Percentiles rank a stretch among this genome's conserved stretches.
Conservation (phyloP, 2,113 vertebrate species). For the Odobenus rosmarus region DNA sequence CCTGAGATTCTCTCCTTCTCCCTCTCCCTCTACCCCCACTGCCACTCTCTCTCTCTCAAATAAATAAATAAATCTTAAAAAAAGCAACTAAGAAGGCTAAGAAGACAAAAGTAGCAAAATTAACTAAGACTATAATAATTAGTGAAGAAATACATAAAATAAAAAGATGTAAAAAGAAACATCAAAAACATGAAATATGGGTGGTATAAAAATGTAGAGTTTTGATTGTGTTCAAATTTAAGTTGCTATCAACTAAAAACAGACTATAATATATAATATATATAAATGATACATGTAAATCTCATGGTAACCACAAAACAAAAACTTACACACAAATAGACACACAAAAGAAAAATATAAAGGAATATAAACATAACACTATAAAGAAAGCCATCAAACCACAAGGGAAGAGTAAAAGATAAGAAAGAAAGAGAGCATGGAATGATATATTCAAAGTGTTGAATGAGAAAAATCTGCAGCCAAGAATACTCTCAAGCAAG, state of each 20-base stretch:
- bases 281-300: not conserved
- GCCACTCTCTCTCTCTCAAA: not conserved
- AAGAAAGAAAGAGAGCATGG: not conserved
- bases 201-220: not conserved
- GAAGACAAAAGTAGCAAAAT: not conserved
- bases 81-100: not conserved
- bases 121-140: not conserved
- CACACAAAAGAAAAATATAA: not conserved
- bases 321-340: not conserved
- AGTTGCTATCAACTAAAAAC: not conserved
- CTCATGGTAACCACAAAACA: not conserved
- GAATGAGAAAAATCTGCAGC: not conserved
- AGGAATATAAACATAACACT: not conserved
- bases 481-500: not conserved
- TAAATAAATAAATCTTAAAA: not conserved
- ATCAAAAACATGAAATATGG: not conserved
- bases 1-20: not conserved
- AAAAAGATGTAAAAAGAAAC: not conserved
- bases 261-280: not conserved
- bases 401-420: not conserved
- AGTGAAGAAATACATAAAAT: not conserved
- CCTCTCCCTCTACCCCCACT: not conserved
- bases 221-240: not conserved
- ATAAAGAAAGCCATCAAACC: not conserved
- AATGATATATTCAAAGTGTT: not conserved